A percentile compares a stretch with the other conserved stretches of the same genome.
phyloP scores from a whole-genome alignment of 2,113 vertebrate genomes.

The Tinamus guttatus region DNA sequence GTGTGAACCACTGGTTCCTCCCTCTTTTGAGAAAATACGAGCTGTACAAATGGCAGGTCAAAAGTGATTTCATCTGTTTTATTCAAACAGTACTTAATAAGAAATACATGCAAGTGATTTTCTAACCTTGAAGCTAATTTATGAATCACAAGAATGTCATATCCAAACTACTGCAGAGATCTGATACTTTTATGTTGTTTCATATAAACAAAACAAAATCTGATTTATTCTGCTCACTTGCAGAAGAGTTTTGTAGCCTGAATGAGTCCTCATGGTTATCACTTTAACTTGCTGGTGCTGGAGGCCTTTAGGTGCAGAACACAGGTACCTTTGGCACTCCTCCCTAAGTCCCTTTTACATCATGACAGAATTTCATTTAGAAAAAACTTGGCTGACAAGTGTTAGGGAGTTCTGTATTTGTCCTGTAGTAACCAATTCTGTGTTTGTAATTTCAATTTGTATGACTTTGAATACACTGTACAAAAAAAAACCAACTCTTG shows the following conservation, averaged over 20 bases:
- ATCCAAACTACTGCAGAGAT: background rate
- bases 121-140: background rate
- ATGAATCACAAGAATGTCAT: background rate
- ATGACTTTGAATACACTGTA: background rate
- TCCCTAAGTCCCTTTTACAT: background rate
- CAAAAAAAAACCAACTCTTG: conserved; percentile 32
- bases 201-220: background rate
- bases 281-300: background rate
- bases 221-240: background rate
- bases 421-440: background rate
- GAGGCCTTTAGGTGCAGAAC: background rate
- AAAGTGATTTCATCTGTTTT: background rate
- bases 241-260: background rate
- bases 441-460: background rate
- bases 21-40: background rate
- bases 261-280: background rate
- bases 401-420: background rate
- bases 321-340: background rate
- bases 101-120: background rate
- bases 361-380: background rate
- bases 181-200: background rate
- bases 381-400: background rate
- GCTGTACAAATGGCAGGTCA: background rate
- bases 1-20: background rate
- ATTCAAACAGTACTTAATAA: background rate